Base-by-base conservation (phyloP, 1,140 invertebrate species). In the Chlorops oryzae region DNA sequence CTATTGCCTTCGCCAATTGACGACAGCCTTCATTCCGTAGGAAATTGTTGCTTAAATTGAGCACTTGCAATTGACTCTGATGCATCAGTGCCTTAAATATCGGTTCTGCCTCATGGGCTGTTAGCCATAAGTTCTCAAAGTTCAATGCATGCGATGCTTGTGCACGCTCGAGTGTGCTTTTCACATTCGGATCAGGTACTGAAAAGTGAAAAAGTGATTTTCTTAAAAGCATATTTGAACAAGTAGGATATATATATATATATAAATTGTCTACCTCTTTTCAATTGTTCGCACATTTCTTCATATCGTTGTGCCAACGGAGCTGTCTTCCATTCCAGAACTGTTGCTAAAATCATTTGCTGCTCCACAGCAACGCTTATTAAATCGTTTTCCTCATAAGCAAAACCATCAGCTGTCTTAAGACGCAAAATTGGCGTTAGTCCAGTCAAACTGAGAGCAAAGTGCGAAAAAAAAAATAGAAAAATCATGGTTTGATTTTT, bases 401-500 rank as follows among this genome's bases (percentile, higher is more conserved):
- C 76, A 9, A 82, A 83, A 3, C 83, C 83, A 60, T 82, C 83
- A 51, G 76, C 76, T 4, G 83, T 85, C 65, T 81, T 77, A 2
- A 86, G 59, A 49, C 79, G 80, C 50, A 85, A 72, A 12, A 79
- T 63, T 5, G 84, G 84, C 40, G 77, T 75, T 25, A 81, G 73
- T 10, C 80, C 80, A 58, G 82, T 81, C 57, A 84, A 73, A 54
- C 82, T 83, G 57, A 24, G 73, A 73, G 53, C 51, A 47, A 20
- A 47, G 38, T 35, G 6, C 23, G 23, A 38, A 43, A 22, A 53
- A 18, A 41, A 13, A 27, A 9, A n/a, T 32, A 9, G 7, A 32
- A 32, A 32, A 32, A 32, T 9, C n/a, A 32, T 9, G n/a, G n/a
- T n/a, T n/a, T n/a, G n/a, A n/a, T n/a, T n/a, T n/a, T n/a, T n/a